Conservation (phyloP, 2,113 vertebrate species). For the Ramphastos sulfuratus region DNA sequence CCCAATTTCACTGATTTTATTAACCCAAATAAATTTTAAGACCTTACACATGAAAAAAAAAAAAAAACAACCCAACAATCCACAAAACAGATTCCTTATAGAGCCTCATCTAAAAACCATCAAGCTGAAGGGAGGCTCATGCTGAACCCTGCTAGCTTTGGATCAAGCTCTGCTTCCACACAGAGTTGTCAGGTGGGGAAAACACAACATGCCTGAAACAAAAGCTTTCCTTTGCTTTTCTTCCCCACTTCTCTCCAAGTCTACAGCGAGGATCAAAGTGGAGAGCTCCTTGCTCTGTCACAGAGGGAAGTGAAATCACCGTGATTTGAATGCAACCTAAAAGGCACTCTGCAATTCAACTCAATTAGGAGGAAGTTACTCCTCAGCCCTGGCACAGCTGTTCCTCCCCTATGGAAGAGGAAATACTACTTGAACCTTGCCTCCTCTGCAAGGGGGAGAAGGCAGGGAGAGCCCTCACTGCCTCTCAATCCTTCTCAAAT, state of each 20-base stretch:
- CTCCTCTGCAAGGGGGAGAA: background rate
- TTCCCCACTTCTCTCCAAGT: background rate
- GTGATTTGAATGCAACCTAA: background rate
- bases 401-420: conserved; percentile 1
- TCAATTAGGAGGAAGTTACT: conserved; percentile 4
- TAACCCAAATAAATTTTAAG: conserved; percentile 24
- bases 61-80: too few relatives aligned
- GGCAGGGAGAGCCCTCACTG: conserved; percentile 6
- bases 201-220: background rate
- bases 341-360: conserved; percentile 30
- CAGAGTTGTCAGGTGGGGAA: background rate
- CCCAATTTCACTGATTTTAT: background rate
- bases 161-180: background rate
- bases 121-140: background rate
- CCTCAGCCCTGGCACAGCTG: conserved; percentile 19
- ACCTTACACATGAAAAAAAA: background rate
- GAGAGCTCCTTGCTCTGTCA: conserved; percentile 5
- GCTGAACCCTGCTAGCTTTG: background rate
- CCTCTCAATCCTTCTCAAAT: background rate
- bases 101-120: background rate
- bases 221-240: background rate
- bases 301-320: conserved; percentile 17
- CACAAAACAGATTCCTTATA: background rate
- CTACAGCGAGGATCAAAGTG: background rate
- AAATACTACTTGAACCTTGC: background rate